phyloP scores from a whole-genome alignment of 2,888 invertebrate species.

The Agrotis exclamationis region DNA sequence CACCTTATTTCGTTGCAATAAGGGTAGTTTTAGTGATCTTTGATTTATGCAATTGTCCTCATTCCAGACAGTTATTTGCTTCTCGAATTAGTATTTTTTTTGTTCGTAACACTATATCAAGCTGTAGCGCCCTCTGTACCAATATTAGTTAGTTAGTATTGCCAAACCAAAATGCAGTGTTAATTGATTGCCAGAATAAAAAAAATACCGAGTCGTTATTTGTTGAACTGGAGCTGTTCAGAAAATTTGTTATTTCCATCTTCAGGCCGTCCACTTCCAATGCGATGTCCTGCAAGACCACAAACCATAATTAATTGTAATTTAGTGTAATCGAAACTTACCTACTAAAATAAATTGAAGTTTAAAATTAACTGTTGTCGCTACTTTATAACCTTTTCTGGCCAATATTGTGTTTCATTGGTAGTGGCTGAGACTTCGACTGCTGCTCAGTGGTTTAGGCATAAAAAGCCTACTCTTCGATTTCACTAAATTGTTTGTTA shows the following conservation, averaged over 20 bases:
- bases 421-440: too few species aligned
- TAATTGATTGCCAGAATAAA: constrained; percentile 13
- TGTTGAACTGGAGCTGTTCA: constrained; percentile 76
- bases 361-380: too few species aligned
- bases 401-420: too few species aligned
- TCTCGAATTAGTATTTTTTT: not conserved
- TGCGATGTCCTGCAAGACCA: constrained; percentile 80
- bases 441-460: too few species aligned
- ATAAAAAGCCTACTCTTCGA: too few species aligned
- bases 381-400: too few species aligned
- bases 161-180: constrained; percentile 11
- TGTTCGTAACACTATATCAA: not conserved
- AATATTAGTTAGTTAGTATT: constrained; percentile 28
- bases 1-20: not conserved
- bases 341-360: too few species aligned
- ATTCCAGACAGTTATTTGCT: too few species aligned
- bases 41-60: not conserved
- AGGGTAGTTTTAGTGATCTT: not conserved
- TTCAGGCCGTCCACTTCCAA: constrained; percentile 84
- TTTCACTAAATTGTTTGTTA: too few species aligned
- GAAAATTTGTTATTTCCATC: constrained; percentile 82
- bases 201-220: constrained; percentile 86
- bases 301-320: not conserved
- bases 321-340: too few species aligned
- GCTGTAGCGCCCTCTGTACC: constrained; percentile 14